Percentiles rank a stretch among this genome's conserved stretches.
Evolutionary conservation across 2,888 invertebrate genomes (phyloP).

Genomic region (Seira musarum): DNA sequence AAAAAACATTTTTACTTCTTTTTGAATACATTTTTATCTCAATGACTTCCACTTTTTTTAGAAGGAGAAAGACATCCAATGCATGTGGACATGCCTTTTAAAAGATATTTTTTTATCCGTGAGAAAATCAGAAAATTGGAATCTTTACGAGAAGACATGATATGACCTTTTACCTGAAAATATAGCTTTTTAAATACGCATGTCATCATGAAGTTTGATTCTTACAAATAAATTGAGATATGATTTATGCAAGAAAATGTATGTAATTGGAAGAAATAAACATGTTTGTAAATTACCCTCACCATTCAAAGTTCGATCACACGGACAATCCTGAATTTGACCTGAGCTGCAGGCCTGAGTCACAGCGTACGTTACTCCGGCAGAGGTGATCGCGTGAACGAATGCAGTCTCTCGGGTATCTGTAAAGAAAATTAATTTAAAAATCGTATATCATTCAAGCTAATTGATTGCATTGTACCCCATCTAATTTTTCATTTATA

Average conservation of each 20-base stretch:
- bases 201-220: not conserved
- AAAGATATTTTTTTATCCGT: conserved; percentile 56
- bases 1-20: conserved; percentile 24
- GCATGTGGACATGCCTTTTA: conserved; percentile 23
- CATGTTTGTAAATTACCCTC: conserved; percentile 33
- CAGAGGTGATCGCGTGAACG: conserved; percentile 91
- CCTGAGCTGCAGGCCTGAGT: conserved; percentile 92
- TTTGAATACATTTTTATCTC: not conserved
- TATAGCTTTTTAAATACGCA: conserved; percentile 18
- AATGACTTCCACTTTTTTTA: conserved; percentile 37
- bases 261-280: not conserved
- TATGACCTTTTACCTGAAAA: conserved; percentile 8
- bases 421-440: conserved; percentile 74
- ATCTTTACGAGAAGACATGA: conserved; percentile 47
- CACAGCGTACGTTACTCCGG: conserved; percentile 90
- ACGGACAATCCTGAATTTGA: conserved; percentile 83
- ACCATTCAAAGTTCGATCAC: conserved; percentile 68
- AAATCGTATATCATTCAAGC: conserved; percentile 22
- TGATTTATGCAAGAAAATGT: not conserved
- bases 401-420: conserved; percentile 94
- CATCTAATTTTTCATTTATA: conserved; percentile 16
- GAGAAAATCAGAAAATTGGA: conserved; percentile 64
- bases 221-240: not conserved
- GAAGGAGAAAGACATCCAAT: too few relatives aligned
- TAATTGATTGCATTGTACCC: conserved; percentile 1